phyloP scores from a whole-genome alignment of 2,113 vertebrate species.

The Gymnarchus niloticus region DNA sequence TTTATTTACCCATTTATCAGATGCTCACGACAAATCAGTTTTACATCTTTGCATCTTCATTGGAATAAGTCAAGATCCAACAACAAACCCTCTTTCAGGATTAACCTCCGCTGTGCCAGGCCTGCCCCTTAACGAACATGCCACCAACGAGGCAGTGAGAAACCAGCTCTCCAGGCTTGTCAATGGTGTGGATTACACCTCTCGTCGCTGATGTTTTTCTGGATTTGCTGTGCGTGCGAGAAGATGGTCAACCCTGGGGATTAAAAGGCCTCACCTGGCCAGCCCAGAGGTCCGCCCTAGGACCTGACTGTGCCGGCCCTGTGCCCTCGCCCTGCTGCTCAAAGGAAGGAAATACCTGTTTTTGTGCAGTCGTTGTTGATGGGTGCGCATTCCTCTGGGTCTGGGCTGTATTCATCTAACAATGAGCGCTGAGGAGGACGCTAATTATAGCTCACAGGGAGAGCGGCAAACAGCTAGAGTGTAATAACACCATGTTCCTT shows the following conservation, averaged over 20 bases:
- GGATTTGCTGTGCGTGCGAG: slow-evolving; percentile 8
- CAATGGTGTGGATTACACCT: background rate
- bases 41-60: background rate
- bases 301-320: background rate
- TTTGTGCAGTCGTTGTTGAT: background rate
- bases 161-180: background rate
- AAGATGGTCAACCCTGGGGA: background rate
- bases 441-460: slow-evolving; percentile 52
- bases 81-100: background rate
- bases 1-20: background rate
- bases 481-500: slow-evolving; percentile 23
- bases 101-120: background rate
- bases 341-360: slow-evolving; percentile 5
- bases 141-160: background rate
- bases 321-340: background rate
- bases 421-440: slow-evolving; percentile 19
- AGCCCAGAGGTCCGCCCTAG: too few species aligned
- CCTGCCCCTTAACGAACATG: background rate
- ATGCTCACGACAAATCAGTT: background rate
- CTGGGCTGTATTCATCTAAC: slow-evolving; percentile 32
- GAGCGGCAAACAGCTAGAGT: slow-evolving; percentile 16
- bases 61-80: background rate
- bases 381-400: background rate
- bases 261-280: slow-evolving; percentile 10
- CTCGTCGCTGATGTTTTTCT: background rate